Conservation (phyloP, 2,888 invertebrate genomes). For the Odontocolon sp. region DNA sequence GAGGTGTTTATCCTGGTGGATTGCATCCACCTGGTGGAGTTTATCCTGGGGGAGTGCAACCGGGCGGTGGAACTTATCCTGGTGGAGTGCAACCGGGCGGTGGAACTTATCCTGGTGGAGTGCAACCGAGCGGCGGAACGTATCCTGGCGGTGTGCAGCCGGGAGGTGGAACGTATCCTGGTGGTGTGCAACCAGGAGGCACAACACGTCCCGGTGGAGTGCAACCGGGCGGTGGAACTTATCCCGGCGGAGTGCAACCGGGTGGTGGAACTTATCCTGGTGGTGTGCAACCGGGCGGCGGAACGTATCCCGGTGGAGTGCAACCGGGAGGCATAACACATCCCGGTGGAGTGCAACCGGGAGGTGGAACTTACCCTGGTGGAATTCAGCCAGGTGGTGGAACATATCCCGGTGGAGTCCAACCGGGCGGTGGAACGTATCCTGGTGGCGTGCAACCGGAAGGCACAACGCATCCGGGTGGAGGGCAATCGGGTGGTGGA, state of each 20-base stretch:
- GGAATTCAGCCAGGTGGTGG: conserved; percentile 25
- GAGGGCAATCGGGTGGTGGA: conserved; percentile 18
- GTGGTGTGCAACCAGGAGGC: conserved; percentile 46
- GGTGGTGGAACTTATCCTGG: conserved; percentile 40
- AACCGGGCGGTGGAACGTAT: conserved; percentile 43
- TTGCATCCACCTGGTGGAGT: conserved; percentile 34
- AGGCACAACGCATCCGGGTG: conserved; percentile 22
- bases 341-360: background rate
- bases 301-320: conserved; percentile 36
- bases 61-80: conserved; percentile 54
- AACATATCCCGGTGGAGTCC: conserved; percentile 48
- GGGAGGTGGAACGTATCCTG: conserved; percentile 50
- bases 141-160: conserved; percentile 51
- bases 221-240: background rate
- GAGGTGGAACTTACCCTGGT: conserved; percentile 30
- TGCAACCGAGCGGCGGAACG: background rate
- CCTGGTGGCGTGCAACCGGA: conserved; percentile 40
- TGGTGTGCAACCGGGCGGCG: background rate
- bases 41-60: conserved; percentile 30
- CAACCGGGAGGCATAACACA: conserved; percentile 21
- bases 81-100: conserved; percentile 26
- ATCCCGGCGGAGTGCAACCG: conserved; percentile 49
- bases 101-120: conserved; percentile 29
- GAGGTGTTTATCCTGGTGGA: conserved; percentile 51
- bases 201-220: conserved; percentile 29